Evolutionary conservation across 1,140 invertebrate genomes (phyloP).

Genomic region (Augochlora pura): DNA sequence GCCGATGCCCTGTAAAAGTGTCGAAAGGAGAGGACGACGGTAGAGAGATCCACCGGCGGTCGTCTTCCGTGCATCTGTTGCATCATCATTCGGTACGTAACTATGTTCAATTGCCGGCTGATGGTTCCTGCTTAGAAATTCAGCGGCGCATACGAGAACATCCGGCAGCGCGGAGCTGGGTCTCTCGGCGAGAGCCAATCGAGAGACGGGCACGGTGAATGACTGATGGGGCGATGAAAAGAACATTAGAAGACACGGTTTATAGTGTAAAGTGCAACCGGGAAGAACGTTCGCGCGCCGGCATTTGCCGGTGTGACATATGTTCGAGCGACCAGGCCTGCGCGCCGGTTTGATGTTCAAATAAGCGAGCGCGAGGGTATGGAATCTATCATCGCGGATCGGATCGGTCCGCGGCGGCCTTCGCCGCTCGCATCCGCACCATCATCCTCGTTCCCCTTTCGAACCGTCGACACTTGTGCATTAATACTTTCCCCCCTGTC

Average conservation of each 20-base stretch:
- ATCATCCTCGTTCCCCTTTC: slow-evolving; percentile 1
- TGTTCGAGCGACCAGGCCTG: slow-evolving; percentile 26
- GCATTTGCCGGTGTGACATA: slow-evolving; percentile 59
- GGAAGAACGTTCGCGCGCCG: slow-evolving; percentile 25
- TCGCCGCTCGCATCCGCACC: neutral
- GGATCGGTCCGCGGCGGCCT: no score
- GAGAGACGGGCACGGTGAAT: slow-evolving; percentile 12
- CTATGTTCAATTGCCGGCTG: slow-evolving; percentile 72
- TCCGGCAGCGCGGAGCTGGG: slow-evolving; percentile 36
- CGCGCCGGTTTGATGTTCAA: slow-evolving; percentile 21
- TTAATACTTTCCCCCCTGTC: slow-evolving; percentile 18
- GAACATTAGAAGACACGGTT: slow-evolving; percentile 66
- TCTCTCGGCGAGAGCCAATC: neutral
- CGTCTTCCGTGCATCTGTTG: slow-evolving; percentile 37
- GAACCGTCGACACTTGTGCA: slow-evolving; percentile 13
- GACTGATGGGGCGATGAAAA: slow-evolving; percentile 32
- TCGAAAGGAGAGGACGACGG: slow-evolving; percentile 21
- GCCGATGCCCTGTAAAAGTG: slow-evolving; percentile 5
- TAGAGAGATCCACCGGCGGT: slow-evolving; percentile 22
- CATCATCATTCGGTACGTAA: slow-evolving; percentile 72
- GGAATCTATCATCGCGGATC: slow-evolving; percentile 45
- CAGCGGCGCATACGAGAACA: slow-evolving; percentile 49
- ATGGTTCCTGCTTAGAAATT: slow-evolving; percentile 67
- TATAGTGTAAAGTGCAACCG: slow-evolving; percentile 64
- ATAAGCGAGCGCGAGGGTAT: slow-evolving; percentile 25